A percentile compares a stretch with the other conserved stretches of the same genome.
Evolutionary conservation across 2,888 invertebrate species (phyloP).

Genomic region (Andrena minutula): DNA sequence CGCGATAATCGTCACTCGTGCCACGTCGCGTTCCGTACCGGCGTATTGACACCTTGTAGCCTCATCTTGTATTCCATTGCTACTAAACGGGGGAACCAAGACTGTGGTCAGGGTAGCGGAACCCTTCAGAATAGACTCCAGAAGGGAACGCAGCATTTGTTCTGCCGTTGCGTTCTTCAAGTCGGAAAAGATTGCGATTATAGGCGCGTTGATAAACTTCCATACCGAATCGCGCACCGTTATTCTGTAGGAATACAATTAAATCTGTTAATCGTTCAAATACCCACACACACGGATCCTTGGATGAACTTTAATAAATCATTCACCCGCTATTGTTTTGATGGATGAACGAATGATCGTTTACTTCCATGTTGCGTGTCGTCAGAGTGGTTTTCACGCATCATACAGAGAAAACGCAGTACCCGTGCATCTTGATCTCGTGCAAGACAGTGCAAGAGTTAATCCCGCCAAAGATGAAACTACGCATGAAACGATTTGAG

Average conservation of each 20-base stretch:
- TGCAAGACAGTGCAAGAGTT: no score
- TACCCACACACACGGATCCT: no score
- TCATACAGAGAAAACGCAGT: neutral
- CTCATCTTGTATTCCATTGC: constrained; percentile 63
- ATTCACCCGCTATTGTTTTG: constrained; percentile 52
- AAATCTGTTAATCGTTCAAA: neutral
- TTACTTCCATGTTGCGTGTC: constrained; percentile 57
- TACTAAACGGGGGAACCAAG: constrained; percentile 76
- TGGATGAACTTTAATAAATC: neutral
- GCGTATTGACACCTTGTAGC: constrained; percentile 71
- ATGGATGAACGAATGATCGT: constrained; percentile 38
- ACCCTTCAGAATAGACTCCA: constrained; percentile 85
- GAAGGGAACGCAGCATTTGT: constrained; percentile 87
- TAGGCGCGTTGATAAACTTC: constrained; percentile 89
- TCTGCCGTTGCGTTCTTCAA: constrained; percentile 87
- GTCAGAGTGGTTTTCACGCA: constrained; percentile 8
- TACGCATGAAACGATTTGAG: neutral
- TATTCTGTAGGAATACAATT: constrained; percentile 10
- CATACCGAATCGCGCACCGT: constrained; percentile 83
- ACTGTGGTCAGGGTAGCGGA: constrained; percentile 78
- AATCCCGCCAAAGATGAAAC: neutral
- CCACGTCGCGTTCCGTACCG: constrained; percentile 62
- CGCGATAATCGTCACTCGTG: neutral
- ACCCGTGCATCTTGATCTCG: no score
- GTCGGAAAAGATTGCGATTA: constrained; percentile 87